These are phyloP conservation scores for Hemiscyllium ocellatum DNA, from an alignment of 2,113 vertebrate genomes.

Conservation along the genomic window DNA sequence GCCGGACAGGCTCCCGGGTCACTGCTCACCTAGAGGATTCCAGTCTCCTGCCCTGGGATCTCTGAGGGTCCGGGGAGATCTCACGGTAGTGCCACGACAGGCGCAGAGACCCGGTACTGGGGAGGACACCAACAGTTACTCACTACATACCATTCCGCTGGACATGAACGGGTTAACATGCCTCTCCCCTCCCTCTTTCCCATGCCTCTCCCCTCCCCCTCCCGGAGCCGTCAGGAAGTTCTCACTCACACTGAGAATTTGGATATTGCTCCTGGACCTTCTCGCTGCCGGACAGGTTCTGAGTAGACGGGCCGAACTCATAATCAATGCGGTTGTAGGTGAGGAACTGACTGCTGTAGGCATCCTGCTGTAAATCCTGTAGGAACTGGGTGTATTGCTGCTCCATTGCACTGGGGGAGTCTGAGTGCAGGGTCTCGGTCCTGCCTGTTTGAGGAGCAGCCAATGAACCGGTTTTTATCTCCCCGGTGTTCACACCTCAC, in stretches of 20 bases:
- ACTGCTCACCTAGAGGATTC: background rate
- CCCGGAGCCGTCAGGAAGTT: too few relatives aligned
- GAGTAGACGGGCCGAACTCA: too few relatives aligned
- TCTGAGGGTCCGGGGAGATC: background rate
- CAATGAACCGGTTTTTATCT: background rate
- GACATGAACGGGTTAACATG: too few relatives aligned
- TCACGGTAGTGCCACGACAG: background rate
- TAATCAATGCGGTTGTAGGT: background rate
- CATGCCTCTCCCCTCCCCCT: too few relatives aligned
- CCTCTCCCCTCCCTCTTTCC: too few relatives aligned
- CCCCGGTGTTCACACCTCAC: background rate
- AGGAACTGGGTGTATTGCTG: background rate
- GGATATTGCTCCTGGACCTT: accelerated
- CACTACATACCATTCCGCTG: too few relatives aligned
- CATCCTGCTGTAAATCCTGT: background rate
- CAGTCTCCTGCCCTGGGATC: background rate
- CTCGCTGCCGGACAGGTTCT: background rate
- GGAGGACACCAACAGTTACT: background rate
- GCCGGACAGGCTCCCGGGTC: too few relatives aligned
- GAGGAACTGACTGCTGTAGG: background rate
- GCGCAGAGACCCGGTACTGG: background rate
- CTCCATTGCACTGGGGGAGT: background rate
- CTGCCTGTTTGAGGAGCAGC: too few relatives aligned
- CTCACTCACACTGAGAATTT: too few relatives aligned
- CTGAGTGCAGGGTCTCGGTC: too few relatives aligned